A percentile compares a stretch with the other conserved stretches of the same genome.
Conservation (phyloP, 2,888 invertebrate genomes). For the Argynnis bischoffii region DNA sequence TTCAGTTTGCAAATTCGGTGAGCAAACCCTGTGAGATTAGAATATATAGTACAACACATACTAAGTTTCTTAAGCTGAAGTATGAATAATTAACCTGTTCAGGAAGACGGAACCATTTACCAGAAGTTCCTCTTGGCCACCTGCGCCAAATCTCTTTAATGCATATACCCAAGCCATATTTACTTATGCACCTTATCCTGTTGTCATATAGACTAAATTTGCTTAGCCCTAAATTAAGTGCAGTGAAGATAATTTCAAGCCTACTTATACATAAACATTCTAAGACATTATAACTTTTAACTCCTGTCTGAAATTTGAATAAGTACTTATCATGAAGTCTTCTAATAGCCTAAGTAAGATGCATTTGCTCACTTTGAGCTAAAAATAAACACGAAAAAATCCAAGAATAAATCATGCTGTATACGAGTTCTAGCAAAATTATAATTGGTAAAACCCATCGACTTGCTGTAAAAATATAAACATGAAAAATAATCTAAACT, state of each 20-base stretch:
- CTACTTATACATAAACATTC: background rate
- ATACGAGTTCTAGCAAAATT: no score
- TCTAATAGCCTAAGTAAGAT: no score
- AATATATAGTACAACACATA: conserved; percentile 9
- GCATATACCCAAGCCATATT: conserved; percentile 6
- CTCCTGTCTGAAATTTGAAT: background rate
- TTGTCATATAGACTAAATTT: background rate
- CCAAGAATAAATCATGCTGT: no score
- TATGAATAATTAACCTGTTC: conserved; percentile 62
- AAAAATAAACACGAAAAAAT: no score
- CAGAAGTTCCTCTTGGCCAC: conserved; percentile 49
- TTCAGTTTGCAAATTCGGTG: conserved; percentile 6
- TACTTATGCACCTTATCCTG: background rate
- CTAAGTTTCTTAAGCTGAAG: conserved; percentile 35
- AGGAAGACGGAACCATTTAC: conserved; percentile 48
- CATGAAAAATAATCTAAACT: no score
- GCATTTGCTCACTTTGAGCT: no score
- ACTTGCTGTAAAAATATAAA: no score
- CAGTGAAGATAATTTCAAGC: conserved; percentile 13
- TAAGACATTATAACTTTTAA: conserved; percentile 15
- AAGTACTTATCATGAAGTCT: no score
- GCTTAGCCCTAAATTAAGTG: conserved; percentile 5
- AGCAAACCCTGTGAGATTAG: conserved; percentile 4
- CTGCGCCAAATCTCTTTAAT: conserved; percentile 57
- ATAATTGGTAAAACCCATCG: no score